A percentile compares a stretch with the other conserved stretches of the same genome.
These are phyloP conservation scores for Trichonephila clavata DNA, from an alignment of 1,140 invertebrate species.

Conservation along the genomic window DNA sequence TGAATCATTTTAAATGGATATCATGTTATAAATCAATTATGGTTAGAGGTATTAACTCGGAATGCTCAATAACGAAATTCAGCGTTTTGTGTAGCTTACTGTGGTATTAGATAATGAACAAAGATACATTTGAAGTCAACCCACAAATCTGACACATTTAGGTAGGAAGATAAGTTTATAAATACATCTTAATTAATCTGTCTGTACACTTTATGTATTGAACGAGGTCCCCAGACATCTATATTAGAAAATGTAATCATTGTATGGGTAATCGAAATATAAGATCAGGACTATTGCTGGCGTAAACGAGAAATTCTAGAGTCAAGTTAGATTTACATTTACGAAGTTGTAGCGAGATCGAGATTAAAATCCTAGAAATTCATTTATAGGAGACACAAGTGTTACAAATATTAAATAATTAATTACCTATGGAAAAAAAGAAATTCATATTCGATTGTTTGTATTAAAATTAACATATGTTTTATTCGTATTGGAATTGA, in stretches of 20 bases:
- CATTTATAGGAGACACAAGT: not conserved
- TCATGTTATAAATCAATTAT: no score
- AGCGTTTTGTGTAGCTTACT: no score
- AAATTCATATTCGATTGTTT: no score
- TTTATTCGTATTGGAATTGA: no score
- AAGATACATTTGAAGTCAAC: not conserved
- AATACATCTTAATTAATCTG: conserved; percentile 33
- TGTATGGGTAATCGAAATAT: not conserved
- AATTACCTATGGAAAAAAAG: no score
- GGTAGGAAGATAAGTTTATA: conserved; percentile 1
- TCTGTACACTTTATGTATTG: not conserved
- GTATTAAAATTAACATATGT: not conserved
- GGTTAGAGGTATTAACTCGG: no score
- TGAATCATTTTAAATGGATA: no score
- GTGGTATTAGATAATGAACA: no score
- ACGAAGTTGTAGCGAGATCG: not conserved
- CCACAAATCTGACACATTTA: not conserved
- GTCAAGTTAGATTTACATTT: not conserved
- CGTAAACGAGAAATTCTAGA: not conserved
- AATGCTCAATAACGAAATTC: no score
- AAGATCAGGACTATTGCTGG: not conserved
- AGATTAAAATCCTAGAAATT: not conserved
- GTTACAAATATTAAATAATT: not conserved
- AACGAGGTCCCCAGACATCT: not conserved
- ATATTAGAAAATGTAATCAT: conserved; percentile 13